Base-by-base conservation (phyloP, 2,888 invertebrate species). In the Dryadula phaetusa region DNA sequence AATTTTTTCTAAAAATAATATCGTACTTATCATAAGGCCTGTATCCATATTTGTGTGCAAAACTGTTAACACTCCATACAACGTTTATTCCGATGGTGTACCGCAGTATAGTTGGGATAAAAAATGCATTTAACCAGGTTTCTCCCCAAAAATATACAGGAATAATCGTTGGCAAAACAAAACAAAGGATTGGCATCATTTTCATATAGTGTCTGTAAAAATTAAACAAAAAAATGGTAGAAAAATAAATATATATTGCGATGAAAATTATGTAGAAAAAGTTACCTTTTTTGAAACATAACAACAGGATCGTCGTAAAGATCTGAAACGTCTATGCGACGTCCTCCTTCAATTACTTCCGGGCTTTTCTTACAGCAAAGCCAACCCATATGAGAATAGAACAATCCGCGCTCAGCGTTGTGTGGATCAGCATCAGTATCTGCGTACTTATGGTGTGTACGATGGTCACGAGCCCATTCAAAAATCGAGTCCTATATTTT, bases 361-460 rank as follows among this genome's bases (percentile, higher is more conserved):
- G 96, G 96, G 82, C 98, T 97, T 84, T 99, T 98, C 78, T 95
- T 95, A 75, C 95, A 93, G 88, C 98, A 93, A 63, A 99, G 91
- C 98, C 99, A 99, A 58, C 99, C 99, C 90, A 98, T 96, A 84
- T 99, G 98, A 0, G 98, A 96, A 91, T 98, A 99, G 93, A 99
- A 98, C 85, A 99, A 96, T 0, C 99, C 99, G 63, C 98, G 93
- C 56, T 94, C 94, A 0, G 97, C 95, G 79, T 98, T 98, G 86
- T 98, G 98, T 0, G 98, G 98, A 86, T 98, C 98, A 0, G 97
- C 98, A 79, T 97, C 95, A 0, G 97, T 97, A 81, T 97, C 97
- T 0, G 96, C 96, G 86, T 96, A 98, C 83, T 98, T 98, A 88
- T 98, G 98, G 83, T 98, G 98, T 0, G 97, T 97, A 72, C 96